Base-by-base conservation (phyloP, 2,888 invertebrate species). In the Rotaria socialis region DNA sequence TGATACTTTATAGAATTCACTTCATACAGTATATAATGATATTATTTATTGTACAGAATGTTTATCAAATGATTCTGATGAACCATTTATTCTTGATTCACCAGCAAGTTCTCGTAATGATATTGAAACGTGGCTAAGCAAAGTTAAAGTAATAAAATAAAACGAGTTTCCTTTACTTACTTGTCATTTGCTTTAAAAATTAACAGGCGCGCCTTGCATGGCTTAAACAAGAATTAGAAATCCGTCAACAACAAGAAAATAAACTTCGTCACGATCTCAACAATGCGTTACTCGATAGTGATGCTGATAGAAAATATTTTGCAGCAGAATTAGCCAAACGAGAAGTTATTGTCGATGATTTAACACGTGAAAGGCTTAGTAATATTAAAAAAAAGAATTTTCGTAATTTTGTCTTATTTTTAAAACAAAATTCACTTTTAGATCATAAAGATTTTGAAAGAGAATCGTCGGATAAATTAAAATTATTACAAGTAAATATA, bases 231-330 rank as follows among this genome's bases (percentile, higher is more conserved):
- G 80, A 80, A 47, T n/a, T 80, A 47, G 80, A 80, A n/a, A 47
- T 47, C 4, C 43, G 80, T 47, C 80, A 47, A 47, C 80, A 80
- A 80, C 80, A 47, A 41, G 80, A 80, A 80, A 47, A 24, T 47
- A 80, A 80, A 80, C 47, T 80, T 47, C 80, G 80, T 47, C 80
- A 80, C n/a, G 80, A 80, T 47, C 11, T 80, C 1, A 80, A 80
- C n/a, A 47, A 14, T 80, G 80, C 80, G 0, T 47, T 80, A 47
- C 47, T 80, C 7, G 80, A 80, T 47, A 47, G 43, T 47, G 80
- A 80, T 24, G n/a, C 80, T 47, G 80, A 80, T 80, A 43, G 80
- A 80, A 80, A 80, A 80, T 80, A 80, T 80, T 80, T 80, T n/a
- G 80, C 80, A 10, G n/a, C 80, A 41, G 80, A 80, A 80, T 47